phyloP scores from a whole-genome alignment of 2,113 vertebrate genomes.

The Eptesicus fuscus region DNA sequence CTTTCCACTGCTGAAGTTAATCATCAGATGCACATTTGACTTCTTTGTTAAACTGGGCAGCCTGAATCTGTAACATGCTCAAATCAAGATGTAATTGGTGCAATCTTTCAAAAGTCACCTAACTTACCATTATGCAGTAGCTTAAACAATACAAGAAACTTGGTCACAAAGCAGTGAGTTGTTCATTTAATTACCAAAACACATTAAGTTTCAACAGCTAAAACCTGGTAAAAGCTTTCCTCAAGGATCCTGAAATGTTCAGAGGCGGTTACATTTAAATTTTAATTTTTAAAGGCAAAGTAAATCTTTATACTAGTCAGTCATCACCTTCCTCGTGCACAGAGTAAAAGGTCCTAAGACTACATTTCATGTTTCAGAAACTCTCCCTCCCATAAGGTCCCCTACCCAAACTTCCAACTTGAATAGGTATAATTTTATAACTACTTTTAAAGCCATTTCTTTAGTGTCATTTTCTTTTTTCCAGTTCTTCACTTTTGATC shows the following conservation, averaged over 20 bases:
- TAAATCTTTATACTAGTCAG: background rate
- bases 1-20: background rate
- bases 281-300: constrained; percentile 33
- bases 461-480: background rate
- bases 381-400: background rate
- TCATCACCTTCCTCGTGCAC: background rate
- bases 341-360: background rate
- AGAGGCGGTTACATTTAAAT: background rate
- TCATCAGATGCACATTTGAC: background rate
- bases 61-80: background rate
- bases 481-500: background rate
- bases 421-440: background rate
- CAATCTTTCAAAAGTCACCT: constrained; percentile 38
- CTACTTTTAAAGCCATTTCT: background rate
- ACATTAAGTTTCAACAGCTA: background rate
- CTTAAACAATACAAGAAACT: background rate
- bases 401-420: background rate
- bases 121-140: background rate
- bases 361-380: background rate
- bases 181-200: constrained; percentile 56
- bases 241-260: background rate
- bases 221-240: background rate
- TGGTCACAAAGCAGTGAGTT: background rate
- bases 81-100: background rate
- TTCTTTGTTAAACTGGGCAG: constrained; percentile 41